Evolutionary conservation across 2,113 vertebrate genomes (phyloP).

Genomic region (Piaya cayana): DNA sequence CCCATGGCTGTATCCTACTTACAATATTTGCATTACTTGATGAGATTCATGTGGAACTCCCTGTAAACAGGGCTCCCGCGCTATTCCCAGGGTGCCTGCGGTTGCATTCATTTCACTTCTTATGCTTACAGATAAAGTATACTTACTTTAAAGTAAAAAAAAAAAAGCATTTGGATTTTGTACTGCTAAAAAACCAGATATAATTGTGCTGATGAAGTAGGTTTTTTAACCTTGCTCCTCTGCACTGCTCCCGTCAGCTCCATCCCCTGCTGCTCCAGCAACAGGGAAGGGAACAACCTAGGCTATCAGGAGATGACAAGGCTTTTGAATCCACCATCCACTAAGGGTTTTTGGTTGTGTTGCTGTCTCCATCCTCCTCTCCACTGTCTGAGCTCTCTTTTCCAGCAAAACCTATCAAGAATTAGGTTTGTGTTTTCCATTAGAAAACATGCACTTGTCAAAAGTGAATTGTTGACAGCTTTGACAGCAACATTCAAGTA

Average conservation of each 20-base stretch:
- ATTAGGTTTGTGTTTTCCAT: background rate
- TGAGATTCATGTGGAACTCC: background rate
- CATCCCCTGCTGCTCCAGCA: background rate
- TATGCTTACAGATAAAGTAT: background rate
- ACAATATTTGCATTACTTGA: background rate
- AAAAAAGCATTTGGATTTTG: background rate
- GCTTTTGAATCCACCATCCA: background rate
- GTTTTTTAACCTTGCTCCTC: background rate
- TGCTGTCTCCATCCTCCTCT: background rate
- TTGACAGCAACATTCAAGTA: background rate
- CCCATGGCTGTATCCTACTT: background rate
- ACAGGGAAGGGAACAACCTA: accelerated
- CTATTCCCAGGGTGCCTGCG: background rate
- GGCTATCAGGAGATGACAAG: background rate
- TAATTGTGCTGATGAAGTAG: background rate
- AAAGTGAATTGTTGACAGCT: background rate
- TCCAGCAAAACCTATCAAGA: background rate
- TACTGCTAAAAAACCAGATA: background rate
- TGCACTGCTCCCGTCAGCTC: background rate
- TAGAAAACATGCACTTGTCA: background rate
- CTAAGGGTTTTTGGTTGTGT: background rate
- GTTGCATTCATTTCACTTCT: background rate
- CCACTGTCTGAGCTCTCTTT: background rate
- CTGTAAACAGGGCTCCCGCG: background rate
- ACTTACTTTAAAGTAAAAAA: background rate